phyloP scores from a whole-genome alignment of 2,113 vertebrate species.

The Eubucco bourcierii region DNA sequence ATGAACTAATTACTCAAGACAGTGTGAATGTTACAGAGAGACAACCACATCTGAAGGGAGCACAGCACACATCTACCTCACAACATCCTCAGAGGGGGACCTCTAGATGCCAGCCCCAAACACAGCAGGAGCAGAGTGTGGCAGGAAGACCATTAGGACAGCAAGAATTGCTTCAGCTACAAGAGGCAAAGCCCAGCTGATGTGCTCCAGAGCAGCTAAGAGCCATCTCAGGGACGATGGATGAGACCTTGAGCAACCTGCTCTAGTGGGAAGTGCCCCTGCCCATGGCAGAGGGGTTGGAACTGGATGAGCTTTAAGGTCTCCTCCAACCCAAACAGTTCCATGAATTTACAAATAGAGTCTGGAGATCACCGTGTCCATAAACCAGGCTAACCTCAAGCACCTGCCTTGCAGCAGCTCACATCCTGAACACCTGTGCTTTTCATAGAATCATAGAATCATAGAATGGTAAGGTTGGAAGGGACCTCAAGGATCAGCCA shows the following conservation, averaged over 20 bases:
- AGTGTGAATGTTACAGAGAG: neutral
- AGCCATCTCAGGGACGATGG: neutral
- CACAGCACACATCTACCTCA: neutral
- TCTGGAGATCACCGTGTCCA: neutral
- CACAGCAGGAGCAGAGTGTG: neutral
- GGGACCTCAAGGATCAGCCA: too few relatives aligned
- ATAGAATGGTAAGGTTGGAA: too few relatives aligned
- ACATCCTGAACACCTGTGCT: neutral
- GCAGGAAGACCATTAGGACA: neutral
- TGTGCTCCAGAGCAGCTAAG: neutral
- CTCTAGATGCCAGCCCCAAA: neutral
- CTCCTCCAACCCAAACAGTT: too few relatives aligned
- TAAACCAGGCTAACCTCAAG: neutral
- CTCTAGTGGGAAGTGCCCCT: too few relatives aligned
- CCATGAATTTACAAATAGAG: neutral
- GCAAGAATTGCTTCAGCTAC: neutral
- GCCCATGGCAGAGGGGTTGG: too few relatives aligned
- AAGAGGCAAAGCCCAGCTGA: neutral
- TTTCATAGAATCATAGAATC: too few relatives aligned
- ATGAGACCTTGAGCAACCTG: too few relatives aligned
- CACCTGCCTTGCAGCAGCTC: neutral
- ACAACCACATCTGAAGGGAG: neutral
- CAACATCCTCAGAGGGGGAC: neutral
- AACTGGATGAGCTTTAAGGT: too few relatives aligned
- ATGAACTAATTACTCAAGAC: slow-evolving; percentile 26